phyloP scores from a whole-genome alignment of 2,113 vertebrate genomes.

The Coreoperca whiteheadi region DNA sequence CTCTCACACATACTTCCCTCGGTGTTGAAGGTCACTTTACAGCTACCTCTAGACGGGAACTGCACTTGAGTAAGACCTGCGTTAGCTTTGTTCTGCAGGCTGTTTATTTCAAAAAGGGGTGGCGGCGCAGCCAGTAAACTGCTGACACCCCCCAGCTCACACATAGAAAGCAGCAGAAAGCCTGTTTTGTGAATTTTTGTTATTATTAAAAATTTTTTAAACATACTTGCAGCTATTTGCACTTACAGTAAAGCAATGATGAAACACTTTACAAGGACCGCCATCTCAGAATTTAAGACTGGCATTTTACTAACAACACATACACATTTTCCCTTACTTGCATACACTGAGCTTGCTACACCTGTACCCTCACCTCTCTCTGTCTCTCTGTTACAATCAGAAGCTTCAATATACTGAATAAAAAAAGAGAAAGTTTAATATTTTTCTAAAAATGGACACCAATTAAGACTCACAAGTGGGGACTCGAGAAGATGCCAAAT shows the following conservation, averaged over 20 bases:
- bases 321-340: slow-evolving; percentile 16
- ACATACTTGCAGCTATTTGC: slow-evolving; percentile 72
- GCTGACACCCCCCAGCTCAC: slow-evolving; percentile 23
- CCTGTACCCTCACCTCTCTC: slow-evolving; percentile 53
- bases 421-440: slow-evolving; percentile 68
- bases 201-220: neutral
- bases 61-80: slow-evolving; percentile 53
- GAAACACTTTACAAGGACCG: slow-evolving; percentile 70
- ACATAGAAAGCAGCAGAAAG: slow-evolving; percentile 48
- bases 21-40: slow-evolving; percentile 53
- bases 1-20: slow-evolving; percentile 25
- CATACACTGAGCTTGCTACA: slow-evolving; percentile 38
- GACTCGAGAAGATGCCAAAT: slow-evolving; percentile 83
- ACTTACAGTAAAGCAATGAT: slow-evolving; percentile 61
- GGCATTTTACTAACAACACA: slow-evolving; percentile 54
- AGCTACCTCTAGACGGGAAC: slow-evolving; percentile 73
- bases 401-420: slow-evolving; percentile 64
- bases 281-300: slow-evolving; percentile 57
- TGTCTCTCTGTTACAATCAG: slow-evolving; percentile 77
- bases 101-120: slow-evolving; percentile 39
- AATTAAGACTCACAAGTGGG: slow-evolving; percentile 68
- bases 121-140: slow-evolving; percentile 36
- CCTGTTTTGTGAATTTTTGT: slow-evolving; percentile 19
- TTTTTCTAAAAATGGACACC: slow-evolving; percentile 80
- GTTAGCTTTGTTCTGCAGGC: slow-evolving; percentile 44